Percentiles rank a stretch among this genome's conserved stretches.
Evolutionary conservation across 2,888 invertebrate genomes (phyloP).

Genomic region (Hirtodrosophila histrioides): DNA sequence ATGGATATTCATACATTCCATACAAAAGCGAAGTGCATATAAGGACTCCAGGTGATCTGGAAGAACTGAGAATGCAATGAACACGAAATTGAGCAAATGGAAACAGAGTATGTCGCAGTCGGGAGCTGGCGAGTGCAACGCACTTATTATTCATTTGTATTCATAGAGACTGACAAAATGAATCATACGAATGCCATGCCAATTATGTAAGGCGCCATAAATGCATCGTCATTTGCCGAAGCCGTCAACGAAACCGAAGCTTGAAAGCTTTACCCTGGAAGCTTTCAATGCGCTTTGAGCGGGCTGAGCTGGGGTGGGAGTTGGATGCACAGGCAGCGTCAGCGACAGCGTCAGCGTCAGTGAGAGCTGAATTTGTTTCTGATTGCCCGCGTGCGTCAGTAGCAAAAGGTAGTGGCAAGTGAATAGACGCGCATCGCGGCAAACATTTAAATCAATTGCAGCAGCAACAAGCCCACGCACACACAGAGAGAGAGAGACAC

Average conservation of each 20-base stretch:
- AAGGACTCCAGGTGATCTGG: too few species aligned
- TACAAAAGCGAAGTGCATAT: too few species aligned
- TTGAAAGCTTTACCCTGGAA: conserved; percentile 35
- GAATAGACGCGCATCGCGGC: conserved; percentile 12
- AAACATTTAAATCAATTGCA: not conserved
- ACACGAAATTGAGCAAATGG: too few species aligned
- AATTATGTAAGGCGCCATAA: conserved; percentile 18
- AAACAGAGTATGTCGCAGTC: too few species aligned
- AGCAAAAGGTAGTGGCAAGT: conserved; percentile 29
- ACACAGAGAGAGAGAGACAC: too few species aligned
- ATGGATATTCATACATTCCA: too few species aligned
- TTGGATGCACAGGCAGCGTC: not conserved
- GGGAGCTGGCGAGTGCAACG: too few species aligned
- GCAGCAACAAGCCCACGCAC: too few species aligned
- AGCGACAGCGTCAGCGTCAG: conserved; percentile 5
- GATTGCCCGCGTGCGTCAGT: conserved; percentile 33
- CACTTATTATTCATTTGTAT: conserved; percentile 18
- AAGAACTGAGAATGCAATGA: too few species aligned
- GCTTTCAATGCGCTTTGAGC: conserved; percentile 10
- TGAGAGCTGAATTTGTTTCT: conserved; percentile 1
- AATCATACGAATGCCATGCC: conserved; percentile 33
- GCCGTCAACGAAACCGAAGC: conserved; percentile 20
- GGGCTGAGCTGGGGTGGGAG: not conserved
- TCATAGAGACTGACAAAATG: conserved; percentile 16
- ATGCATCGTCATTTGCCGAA: conserved; percentile 18